Evolutionary conservation across 2,888 invertebrate species (phyloP).

Genomic region (Aphodius granarius): DNA sequence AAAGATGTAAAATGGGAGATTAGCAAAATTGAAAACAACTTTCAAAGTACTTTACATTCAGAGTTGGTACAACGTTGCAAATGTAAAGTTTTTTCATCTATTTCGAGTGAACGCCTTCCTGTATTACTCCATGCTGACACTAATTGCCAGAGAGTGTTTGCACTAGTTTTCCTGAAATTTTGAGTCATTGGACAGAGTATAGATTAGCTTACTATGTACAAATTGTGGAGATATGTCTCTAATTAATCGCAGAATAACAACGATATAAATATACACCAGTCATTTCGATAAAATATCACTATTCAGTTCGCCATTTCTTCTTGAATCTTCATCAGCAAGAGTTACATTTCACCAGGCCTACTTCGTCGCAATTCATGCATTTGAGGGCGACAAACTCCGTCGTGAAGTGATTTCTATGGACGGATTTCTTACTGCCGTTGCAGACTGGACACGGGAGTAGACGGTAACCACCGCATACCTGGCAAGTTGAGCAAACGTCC

Average conservation of each 20-base stretch:
- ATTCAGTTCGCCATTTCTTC: neutral
- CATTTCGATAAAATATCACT: neutral
- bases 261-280: neutral
- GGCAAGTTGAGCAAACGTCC: conserved; percentile 79
- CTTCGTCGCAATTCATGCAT: conserved; percentile 95
- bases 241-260: neutral
- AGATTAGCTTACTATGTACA: neutral
- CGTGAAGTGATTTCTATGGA: conserved; percentile 92
- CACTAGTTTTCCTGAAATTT: neutral
- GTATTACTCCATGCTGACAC: neutral
- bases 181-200: neutral
- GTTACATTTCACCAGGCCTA: conserved; percentile 87
- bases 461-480: conserved; percentile 89
- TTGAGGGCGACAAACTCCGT: conserved; percentile 91
- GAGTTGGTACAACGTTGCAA: neutral
- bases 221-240: neutral
- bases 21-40: neutral
- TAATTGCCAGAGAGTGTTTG: neutral
- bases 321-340: conserved; percentile 61
- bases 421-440: conserved; percentile 95
- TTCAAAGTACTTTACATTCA: neutral
- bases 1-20: neutral
- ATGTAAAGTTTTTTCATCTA: neutral
- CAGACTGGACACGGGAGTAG: conserved; percentile 89
- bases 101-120: neutral